These are phyloP conservation scores for Schizopygopsis pylzovi DNA, from an alignment of 2,797 vertebrate species.

Conservation along the genomic window DNA sequence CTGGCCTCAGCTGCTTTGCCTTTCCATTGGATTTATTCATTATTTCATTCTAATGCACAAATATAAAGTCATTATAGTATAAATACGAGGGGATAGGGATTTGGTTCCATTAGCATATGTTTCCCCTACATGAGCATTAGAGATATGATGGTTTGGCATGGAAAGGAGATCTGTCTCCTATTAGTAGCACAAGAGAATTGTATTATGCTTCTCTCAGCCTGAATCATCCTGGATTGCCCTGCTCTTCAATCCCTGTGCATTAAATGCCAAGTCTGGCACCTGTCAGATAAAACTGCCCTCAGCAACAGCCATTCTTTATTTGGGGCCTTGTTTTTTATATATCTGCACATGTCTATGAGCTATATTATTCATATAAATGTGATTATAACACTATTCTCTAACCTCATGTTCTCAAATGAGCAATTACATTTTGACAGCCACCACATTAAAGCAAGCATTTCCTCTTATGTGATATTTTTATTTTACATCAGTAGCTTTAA, in stretches of 20 bases:
- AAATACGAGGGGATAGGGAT: constrained; percentile 61
- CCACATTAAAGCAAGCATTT: constrained; percentile 39
- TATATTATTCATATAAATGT: constrained; percentile 48
- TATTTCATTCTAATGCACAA: constrained; percentile 61
- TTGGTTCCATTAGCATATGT: constrained; percentile 67
- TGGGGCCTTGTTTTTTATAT: constrained; percentile 35
- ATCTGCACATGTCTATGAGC: constrained; percentile 43
- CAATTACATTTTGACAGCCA: constrained; percentile 30
- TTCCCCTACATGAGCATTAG: constrained; percentile 57
- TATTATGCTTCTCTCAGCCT: constrained; percentile 51
- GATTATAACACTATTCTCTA: constrained; percentile 45
- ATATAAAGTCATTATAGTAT: constrained; percentile 66
- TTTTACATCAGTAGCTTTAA: constrained; percentile 51
- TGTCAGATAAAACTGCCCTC: constrained; percentile 57
- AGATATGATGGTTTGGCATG: constrained; percentile 57
- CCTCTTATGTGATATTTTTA: constrained; percentile 11
- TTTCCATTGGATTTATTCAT: constrained; percentile 59
- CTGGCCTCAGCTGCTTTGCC: constrained; percentile 58
- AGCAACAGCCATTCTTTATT: constrained; percentile 49
- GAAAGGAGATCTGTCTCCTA: constrained; percentile 62
- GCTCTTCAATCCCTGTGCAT: constrained; percentile 44
- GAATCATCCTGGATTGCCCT: constrained; percentile 53
- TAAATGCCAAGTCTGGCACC: constrained; percentile 52
- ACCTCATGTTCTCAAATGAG: constrained; percentile 30
- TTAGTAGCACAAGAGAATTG: constrained; percentile 63